These are phyloP conservation scores for Diarsia dahlii DNA, from an alignment of 2,888 invertebrate genomes.

Conservation along the genomic window DNA sequence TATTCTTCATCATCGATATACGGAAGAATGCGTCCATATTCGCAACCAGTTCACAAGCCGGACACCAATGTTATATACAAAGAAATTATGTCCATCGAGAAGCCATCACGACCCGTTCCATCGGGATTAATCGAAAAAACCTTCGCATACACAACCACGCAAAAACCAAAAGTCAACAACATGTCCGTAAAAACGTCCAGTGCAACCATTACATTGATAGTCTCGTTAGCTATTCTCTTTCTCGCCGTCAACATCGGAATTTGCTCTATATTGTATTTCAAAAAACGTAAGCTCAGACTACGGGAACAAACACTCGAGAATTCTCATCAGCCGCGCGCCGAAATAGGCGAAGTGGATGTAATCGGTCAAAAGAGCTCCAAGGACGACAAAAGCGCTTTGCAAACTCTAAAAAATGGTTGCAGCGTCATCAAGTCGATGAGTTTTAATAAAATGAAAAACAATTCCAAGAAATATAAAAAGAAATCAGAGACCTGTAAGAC, in stretches of 20 bases:
- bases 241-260: constrained; percentile 93
- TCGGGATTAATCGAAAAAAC: constrained; percentile 81
- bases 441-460: constrained; percentile 87
- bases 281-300: constrained; percentile 90
- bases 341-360: constrained; percentile 87
- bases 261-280: constrained; percentile 92
- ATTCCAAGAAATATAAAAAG: constrained; percentile 89
- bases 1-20: constrained; percentile 74
- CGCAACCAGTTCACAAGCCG: constrained; percentile 72
- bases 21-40: constrained; percentile 78
- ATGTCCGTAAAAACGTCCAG: constrained; percentile 90
- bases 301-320: constrained; percentile 86
- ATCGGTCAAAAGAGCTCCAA: constrained; percentile 87
- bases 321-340: constrained; percentile 87
- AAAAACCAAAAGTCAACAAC: constrained; percentile 73
- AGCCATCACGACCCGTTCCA: constrained; percentile 79
- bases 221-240: constrained; percentile 93
- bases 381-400: constrained; percentile 85
- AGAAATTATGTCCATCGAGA: constrained; percentile 85
- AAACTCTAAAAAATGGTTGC: constrained; percentile 89
- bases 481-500: constrained; percentile 90
- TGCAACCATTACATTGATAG: constrained; percentile 91
- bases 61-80: constrained; percentile 81
- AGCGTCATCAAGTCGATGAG: constrained; percentile 91
- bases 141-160: constrained; percentile 71